Percentiles rank a stretch among this genome's conserved stretches.
These are phyloP conservation scores for Corella eumyota DNA, from an alignment of 23 tunicate species.

Conservation along the genomic window DNA sequence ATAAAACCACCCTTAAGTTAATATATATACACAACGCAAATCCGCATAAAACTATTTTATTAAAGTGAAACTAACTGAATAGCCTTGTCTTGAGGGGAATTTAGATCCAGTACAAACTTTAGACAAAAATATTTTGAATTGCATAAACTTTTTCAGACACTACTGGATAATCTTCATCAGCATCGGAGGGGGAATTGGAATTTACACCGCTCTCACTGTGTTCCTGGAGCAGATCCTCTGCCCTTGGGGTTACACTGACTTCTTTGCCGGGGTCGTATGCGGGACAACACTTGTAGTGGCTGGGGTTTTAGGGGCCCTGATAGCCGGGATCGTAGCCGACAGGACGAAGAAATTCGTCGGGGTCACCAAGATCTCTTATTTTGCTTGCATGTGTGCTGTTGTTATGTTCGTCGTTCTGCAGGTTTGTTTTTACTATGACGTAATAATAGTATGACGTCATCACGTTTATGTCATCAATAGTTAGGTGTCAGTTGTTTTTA, in stretches of 20 bases:
- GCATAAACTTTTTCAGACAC: slow-evolving; percentile 17
- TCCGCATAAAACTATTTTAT: no score
- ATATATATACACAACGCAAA: no score
- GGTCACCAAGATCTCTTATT: slow-evolving; percentile 11
- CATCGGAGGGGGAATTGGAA: slow-evolving; percentile 50
- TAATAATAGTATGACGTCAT: no score
- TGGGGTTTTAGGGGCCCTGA: slow-evolving; percentile 41
- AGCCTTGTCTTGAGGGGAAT: no score
- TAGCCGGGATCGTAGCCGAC: slow-evolving; percentile 34
- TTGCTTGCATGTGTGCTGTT: neutral
- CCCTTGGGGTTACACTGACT: slow-evolving; percentile 64
- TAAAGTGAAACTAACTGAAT: no score
- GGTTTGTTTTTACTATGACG: neutral
- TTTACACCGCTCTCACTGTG: slow-evolving; percentile 38
- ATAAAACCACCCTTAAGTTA: no score
- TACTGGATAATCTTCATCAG: slow-evolving; percentile 35
- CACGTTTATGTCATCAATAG: neutral
- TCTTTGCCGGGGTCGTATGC: slow-evolving; percentile 50
- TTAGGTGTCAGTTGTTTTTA: no score
- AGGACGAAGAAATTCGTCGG: slow-evolving; percentile 11
- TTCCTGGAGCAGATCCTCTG: slow-evolving; percentile 61
- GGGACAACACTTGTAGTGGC: slow-evolving; percentile 27
- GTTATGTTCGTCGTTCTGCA: slow-evolving; percentile 16
- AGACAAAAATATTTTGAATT: no score
- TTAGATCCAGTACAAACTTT: no score